phyloP scores from a whole-genome alignment of 2,797 vertebrate species.

The Cottoperca gobio region DNA sequence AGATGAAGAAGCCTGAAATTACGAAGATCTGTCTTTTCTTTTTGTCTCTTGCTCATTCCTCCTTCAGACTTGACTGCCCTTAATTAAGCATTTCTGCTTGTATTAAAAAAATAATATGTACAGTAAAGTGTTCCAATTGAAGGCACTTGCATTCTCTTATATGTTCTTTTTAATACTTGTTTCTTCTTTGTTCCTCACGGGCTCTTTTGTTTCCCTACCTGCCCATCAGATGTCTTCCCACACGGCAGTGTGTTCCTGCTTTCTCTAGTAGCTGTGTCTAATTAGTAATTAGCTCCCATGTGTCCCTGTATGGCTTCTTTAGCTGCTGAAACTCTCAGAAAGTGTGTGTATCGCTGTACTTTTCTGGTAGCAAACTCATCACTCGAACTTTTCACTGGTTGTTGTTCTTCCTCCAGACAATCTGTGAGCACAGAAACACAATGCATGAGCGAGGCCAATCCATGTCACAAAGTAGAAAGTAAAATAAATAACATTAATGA shows the following conservation, averaged over 20 bases:
- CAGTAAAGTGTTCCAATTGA: not conserved
- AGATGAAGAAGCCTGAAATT: constrained; percentile 50
- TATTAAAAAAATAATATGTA: not conserved
- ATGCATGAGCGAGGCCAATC: not conserved
- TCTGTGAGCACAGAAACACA: not conserved
- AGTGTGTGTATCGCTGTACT: not conserved
- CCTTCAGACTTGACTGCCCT: constrained; percentile 16
- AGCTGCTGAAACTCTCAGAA: constrained; percentile 13
- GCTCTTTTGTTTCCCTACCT: constrained; percentile 28
- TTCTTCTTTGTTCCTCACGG: constrained; percentile 8
- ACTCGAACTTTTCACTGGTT: constrained; percentile 4
- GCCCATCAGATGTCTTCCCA: constrained; percentile 54
- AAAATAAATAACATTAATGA: not conserved
- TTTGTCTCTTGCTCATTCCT: constrained; percentile 3
- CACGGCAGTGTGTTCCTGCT: constrained; percentile 28
- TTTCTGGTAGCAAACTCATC: constrained; percentile 2
- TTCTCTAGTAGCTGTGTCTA: constrained; percentile 42
- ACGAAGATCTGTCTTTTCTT: constrained; percentile 14
- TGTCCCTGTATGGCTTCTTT: constrained; percentile 20
- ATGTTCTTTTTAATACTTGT: not conserved
- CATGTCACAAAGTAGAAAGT: not conserved
- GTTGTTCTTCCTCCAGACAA: not conserved
- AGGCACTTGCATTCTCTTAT: not conserved
- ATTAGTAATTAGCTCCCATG: constrained; percentile 42
- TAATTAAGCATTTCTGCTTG: constrained; percentile 19